Evolutionary conservation across 2,888 invertebrate genomes (phyloP).

Genomic region (Volucella inanis): DNA sequence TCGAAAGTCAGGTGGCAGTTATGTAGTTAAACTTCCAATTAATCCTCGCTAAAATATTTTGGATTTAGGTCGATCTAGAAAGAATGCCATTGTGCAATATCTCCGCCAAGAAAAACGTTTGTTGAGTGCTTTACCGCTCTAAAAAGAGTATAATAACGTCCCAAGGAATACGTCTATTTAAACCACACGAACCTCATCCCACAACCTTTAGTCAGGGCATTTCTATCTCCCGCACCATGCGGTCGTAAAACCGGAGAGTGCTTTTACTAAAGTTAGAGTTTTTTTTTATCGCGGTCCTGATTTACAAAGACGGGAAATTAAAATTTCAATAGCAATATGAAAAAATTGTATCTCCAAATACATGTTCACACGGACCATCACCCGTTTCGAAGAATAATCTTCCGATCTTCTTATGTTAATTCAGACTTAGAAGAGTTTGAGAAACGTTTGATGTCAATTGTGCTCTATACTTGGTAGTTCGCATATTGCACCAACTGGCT

Average conservation of each 20-base stretch:
- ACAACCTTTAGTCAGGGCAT: neutral
- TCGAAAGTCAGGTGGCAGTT: constrained; percentile 6
- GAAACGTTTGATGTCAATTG: constrained; percentile 63
- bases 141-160: constrained; percentile 16
- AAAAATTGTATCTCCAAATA: constrained; percentile 77
- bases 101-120: constrained; percentile 3
- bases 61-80: constrained; percentile 14
- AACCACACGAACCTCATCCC: constrained; percentile 3
- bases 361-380: constrained; percentile 56
- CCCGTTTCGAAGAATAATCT: constrained; percentile 73
- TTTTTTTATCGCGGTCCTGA: constrained; percentile 75
- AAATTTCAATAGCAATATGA: constrained; percentile 76
- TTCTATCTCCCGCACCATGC: constrained; percentile 44
- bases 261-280: constrained; percentile 43
- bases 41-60: neutral
- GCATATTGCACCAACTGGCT: constrained; percentile 57
- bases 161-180: constrained; percentile 18
- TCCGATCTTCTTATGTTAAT: constrained; percentile 38
- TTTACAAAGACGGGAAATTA: too few relatives aligned
- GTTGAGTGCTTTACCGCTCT: neutral
- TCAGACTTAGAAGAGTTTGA: constrained; percentile 56
- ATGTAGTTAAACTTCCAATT: constrained; percentile 24
- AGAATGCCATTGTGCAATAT: neutral
- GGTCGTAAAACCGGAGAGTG: constrained; percentile 5
- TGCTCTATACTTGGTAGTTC: constrained; percentile 32